Evolutionary conservation across 2,113 vertebrate species (phyloP), one percentile per base, ranked within the genome.

Genomic region (Rhegmatorhina hoffmannsi): DNA sequence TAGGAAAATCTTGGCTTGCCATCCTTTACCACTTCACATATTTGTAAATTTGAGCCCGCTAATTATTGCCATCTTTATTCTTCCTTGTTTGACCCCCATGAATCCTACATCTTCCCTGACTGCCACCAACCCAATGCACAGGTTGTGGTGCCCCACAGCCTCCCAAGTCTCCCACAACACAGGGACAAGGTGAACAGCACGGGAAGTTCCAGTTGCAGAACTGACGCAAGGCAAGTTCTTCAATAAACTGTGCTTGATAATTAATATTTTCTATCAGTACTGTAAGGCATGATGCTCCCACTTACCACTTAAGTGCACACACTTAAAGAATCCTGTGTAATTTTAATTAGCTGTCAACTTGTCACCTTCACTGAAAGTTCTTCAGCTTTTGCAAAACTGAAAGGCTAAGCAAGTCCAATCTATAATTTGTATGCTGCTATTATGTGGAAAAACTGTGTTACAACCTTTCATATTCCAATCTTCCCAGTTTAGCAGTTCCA

Each of bases 171-270:
- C n/a, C 72, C 52, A 17, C 25, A 59, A 76, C 23, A 69, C 4
- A 25, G 44, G 5, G 36, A 29, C 9, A 15, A 29, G 13, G 38
- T 28, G 5, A 47, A 62, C 24, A 63, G 38, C 33, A 84, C 1
- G 0, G 31, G 17, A 87, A 73, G 11, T 63, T 44, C 33, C 59
- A 68, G 36, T 29, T 68, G 59, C 33, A 77, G 59, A 84, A 69
- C 0, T 55, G 44, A 58, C 0, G 0, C 19, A 77, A 55, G 7
- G 8, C 28, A 87, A 84, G 26, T 46, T 72, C 29, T 55, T 55
- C 49, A 44, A 76, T 17, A 38, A 87, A 46, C 9, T 69, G 40
- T 44, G 29, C 46, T 64, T 10, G 11, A 66, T 81, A 59, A 26
- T 23, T 69, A 46, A 23, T 15, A 69, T 74, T 74, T 92, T 25